Percentiles rank a stretch among this genome's conserved stretches.
phyloP scores from a whole-genome alignment of 2,888 invertebrate genomes.

The Unio pictorum region DNA sequence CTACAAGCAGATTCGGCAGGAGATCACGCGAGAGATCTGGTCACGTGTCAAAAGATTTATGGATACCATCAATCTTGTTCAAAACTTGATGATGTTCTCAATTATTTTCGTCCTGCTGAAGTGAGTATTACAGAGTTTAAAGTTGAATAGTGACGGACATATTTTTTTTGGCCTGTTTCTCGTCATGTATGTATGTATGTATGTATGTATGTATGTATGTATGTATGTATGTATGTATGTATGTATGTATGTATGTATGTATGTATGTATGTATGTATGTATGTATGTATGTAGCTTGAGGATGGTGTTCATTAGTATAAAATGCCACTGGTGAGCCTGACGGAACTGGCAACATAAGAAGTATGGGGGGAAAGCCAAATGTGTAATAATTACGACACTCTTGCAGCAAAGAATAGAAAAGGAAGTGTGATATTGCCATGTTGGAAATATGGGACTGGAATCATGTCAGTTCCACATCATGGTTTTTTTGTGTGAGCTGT shows the following conservation, averaged over 20 bases:
- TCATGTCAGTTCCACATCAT: too few species aligned
- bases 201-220: slow-evolving; percentile 11
- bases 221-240: slow-evolving; percentile 6
- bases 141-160: too few species aligned
- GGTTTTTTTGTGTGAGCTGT: too few species aligned
- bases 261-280: not conserved
- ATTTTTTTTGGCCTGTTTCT: too few species aligned
- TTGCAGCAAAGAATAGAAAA: too few species aligned
- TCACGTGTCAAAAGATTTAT: slow-evolving; percentile 29
- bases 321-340: too few species aligned
- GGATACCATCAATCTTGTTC: slow-evolving; percentile 25
- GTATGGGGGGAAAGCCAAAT: too few species aligned
- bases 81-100: slow-evolving; percentile 45
- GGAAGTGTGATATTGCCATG: too few species aligned
- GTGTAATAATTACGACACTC: too few species aligned
- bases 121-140: slow-evolving; percentile 26
- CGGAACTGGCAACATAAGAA: too few species aligned
- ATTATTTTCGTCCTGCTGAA: slow-evolving; percentile 50
- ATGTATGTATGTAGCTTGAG: slow-evolving; percentile 3
- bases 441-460: too few species aligned
- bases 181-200: slow-evolving; percentile 2
- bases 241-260: slow-evolving; percentile 1
- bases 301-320: too few species aligned
- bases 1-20: slow-evolving; percentile 52
- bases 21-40: slow-evolving; percentile 55